Base-by-base conservation (phyloP, 2,113 vertebrate species). In the Pteronura brasiliensis region DNA sequence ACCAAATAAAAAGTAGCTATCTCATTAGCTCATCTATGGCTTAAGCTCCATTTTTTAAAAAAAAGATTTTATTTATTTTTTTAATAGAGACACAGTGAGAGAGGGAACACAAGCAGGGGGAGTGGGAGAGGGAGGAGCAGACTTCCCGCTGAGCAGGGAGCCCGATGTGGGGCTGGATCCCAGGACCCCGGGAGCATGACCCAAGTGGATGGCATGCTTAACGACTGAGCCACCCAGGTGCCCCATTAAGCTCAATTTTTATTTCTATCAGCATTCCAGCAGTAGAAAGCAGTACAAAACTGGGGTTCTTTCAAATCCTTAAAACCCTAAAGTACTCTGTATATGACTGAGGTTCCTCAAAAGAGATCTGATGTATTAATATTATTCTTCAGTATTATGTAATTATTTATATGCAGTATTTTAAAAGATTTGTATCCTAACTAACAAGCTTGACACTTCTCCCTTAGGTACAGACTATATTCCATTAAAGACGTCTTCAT, bases 401-500 rank as follows among this genome's bases (percentile, higher is more conserved):
- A 91, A 47, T 74, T 72, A 93, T 42, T 76, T 88, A 36, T 59
- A 80, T 8, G 23, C 4, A 59, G 42, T 31, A 63, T 57, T 88
- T 74, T 3, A 13, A 61, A 74, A 61, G 27, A 94, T 52, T 31
- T 79, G 6, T 39, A 34, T 84, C 87, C 89, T 95, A 90, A 74
- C 34, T 69, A 85, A 80, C 71, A 34, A 89, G 42, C 67, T 23
- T 77, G 74, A 82, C 79, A 92, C 71, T 39, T 76, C 55, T 47
- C 74, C 42, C 76, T 91, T 86, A 89, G 29, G 27, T 34, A 90
- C 31, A 90, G 81, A 20, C 29, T 67, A 61, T 27, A 95, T 74
- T 81, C 76, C 39, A 88, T 13, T 72, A 88, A 96, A 95, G 31
- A 92, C 59, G 42, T 84, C 39, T 92, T 92, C 85, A 93, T 87